phyloP scores from a whole-genome alignment of 2,797 vertebrate genomes.

The Pipistrellus pygmaeus region DNA sequence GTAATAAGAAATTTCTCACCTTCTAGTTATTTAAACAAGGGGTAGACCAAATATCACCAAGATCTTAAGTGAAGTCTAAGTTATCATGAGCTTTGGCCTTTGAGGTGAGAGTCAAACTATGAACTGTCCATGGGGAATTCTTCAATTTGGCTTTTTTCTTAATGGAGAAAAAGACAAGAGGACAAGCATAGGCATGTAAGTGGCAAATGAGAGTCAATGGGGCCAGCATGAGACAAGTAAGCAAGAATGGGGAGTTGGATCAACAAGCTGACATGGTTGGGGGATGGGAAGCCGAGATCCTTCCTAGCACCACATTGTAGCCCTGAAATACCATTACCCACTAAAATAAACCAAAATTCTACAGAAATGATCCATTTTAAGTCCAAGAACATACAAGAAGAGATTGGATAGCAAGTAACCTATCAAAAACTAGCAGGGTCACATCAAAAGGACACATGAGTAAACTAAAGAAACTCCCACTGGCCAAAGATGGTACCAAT shows the following conservation, averaged over 20 bases:
- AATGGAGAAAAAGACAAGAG: not conserved
- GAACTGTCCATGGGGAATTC: not conserved
- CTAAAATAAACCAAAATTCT: not conserved
- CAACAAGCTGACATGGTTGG: not conserved
- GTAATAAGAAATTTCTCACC: slow-evolving; percentile 61
- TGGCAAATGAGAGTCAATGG: not conserved
- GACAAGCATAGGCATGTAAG: not conserved
- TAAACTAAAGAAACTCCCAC: not conserved
- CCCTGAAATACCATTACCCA: slow-evolving; percentile 21
- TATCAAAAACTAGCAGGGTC: not conserved
- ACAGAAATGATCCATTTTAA: not conserved
- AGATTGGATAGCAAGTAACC: not conserved
- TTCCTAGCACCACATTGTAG: not conserved
- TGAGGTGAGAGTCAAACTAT: not conserved
- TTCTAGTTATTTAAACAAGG: slow-evolving; percentile 35
- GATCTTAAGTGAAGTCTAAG: slow-evolving; percentile 6
- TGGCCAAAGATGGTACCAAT: not conserved
- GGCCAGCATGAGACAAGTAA: not conserved
- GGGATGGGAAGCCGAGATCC: not conserved
- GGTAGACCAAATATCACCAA: not conserved
- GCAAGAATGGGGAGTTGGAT: not conserved
- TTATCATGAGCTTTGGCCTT: slow-evolving; percentile 18
- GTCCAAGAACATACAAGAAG: not conserved
- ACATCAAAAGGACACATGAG: not conserved
- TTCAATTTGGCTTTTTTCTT: slow-evolving; percentile 47